Base-by-base conservation (phyloP, 2,888 invertebrate genomes). In the Tenthredo amoena region DNA sequence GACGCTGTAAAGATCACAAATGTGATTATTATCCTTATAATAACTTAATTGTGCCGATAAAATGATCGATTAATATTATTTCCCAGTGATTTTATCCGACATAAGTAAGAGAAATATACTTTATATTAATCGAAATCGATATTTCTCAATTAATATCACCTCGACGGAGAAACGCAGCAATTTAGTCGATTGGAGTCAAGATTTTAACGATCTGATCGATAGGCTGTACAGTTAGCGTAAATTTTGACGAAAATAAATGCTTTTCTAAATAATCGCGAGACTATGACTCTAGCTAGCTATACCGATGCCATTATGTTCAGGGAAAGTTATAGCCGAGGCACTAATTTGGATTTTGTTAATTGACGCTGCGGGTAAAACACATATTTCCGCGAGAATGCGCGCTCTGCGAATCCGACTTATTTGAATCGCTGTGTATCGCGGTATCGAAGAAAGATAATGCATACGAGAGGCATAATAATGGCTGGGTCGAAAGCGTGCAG, bases 341-440 rank as follows among this genome's bases (percentile, higher is more conserved):
- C 72, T 74, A 74, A 40, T 72, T 72, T 72, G 72, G 79, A 62
- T 37, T 5, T 58, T 40, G 79, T 62, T 81, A 81, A 81, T 81
- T 81, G 79, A 81, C 79, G 79, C 37, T 62, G 26, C 12, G 34
- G 40, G 79, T 81, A 26, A 26, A 81, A 40, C 21, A 40, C 15
- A 37, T 21, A 50, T 37, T 10, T 5, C 6, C 18, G 21, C 5
- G 58, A 50, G 34, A 55, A 18, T 31, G 55, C 34, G 4, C 26
- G n/a, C 31, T 34, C 1, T 0, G n/a, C 10, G 18, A 26, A 62
- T 40, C 1, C 7, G 34, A 26, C 15, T 50, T 5, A 34, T 74
- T n/a, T n/a, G 37, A 18, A 21, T 62, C 37, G 37, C 1, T 15
- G 37, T 12, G 18, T 15, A n/a, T n/a, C 50, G n/a, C 50, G n/a